A percentile compares a stretch with the other conserved stretches of the same genome.
Conservation (phyloP, 2,113 vertebrate genomes). For the Peucedramus taeniatus region DNA sequence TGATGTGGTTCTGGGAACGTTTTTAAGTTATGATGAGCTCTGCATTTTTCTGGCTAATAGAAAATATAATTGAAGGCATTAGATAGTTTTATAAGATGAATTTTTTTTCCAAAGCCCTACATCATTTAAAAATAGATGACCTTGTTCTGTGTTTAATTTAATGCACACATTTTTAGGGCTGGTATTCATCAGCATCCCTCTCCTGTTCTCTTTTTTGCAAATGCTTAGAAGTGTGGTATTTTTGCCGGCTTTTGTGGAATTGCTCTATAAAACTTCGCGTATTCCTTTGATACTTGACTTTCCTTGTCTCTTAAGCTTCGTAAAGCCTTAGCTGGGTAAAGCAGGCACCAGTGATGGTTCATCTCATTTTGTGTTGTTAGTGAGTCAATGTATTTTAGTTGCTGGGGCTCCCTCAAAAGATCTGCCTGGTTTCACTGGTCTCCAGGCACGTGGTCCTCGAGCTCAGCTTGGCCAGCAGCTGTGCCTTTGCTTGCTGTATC, state of each 20-base stretch:
- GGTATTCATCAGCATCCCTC: not conserved
- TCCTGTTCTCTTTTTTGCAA: not conserved
- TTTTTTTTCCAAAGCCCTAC: not conserved
- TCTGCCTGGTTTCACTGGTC: not conserved
- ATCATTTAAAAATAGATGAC: not conserved
- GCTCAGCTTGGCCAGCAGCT: not conserved
- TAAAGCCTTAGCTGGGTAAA: not conserved
- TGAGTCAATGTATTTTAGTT: not conserved
- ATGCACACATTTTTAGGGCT: not conserved
- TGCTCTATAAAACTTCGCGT: not conserved
- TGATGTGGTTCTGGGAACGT: not conserved
- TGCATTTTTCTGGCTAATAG: slow-evolving; percentile 41
- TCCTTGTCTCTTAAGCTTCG: not conserved
- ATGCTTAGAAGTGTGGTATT: not conserved
- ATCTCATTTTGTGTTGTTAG: not conserved
- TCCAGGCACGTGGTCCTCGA: not conserved
- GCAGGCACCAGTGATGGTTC: not conserved
- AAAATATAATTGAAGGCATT: slow-evolving; percentile 25
- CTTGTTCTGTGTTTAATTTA: slow-evolving; percentile 10
- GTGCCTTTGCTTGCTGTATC: not conserved
- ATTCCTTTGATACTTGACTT: not conserved
- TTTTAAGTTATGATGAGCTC: slow-evolving; percentile 26
- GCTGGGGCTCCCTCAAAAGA: not conserved
- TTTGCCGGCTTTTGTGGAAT: not conserved
- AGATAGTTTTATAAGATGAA: not conserved